Evolutionary conservation across 2,113 vertebrate genomes (phyloP).

Genomic region (Eudyptes chrysolophus): DNA sequence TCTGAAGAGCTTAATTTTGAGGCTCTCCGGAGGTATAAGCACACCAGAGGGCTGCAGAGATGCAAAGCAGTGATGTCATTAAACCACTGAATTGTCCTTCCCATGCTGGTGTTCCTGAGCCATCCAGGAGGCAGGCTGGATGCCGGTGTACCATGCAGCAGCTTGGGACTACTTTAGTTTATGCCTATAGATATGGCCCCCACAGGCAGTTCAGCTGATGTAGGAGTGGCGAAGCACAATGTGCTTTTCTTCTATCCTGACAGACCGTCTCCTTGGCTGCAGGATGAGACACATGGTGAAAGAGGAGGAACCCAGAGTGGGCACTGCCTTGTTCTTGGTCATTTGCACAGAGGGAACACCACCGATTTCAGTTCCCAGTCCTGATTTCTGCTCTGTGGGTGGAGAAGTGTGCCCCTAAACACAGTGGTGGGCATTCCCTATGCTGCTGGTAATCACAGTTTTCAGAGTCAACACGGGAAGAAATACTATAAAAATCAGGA

Average conservation of each 20-base stretch:
- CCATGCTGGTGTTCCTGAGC: not conserved
- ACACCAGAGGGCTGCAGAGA: not conserved
- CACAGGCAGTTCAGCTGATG: not conserved
- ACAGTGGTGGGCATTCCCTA: not conserved
- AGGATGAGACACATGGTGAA: not conserved
- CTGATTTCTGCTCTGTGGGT: not conserved
- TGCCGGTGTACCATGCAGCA: not conserved
- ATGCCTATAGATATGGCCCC: not conserved
- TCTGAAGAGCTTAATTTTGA: not conserved
- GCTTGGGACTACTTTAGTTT: not conserved
- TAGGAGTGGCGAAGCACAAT: not conserved
- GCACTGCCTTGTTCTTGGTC: not conserved
- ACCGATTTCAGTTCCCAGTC: not conserved
- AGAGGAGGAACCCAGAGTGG: not conserved
- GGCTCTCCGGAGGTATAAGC: not conserved
- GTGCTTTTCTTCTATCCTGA: not conserved
- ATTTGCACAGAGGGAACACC: not conserved
- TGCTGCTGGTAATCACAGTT: not conserved
- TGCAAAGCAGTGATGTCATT: not conserved
- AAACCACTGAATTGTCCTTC: not conserved
- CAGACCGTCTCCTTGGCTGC: not conserved
- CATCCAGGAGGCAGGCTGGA: not conserved
- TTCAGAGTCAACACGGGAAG: not conserved
- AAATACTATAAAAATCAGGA: not conserved
- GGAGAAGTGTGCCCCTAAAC: not conserved